phyloP scores from a whole-genome alignment of 2,113 vertebrate genomes.

The Macquaria australasica region DNA sequence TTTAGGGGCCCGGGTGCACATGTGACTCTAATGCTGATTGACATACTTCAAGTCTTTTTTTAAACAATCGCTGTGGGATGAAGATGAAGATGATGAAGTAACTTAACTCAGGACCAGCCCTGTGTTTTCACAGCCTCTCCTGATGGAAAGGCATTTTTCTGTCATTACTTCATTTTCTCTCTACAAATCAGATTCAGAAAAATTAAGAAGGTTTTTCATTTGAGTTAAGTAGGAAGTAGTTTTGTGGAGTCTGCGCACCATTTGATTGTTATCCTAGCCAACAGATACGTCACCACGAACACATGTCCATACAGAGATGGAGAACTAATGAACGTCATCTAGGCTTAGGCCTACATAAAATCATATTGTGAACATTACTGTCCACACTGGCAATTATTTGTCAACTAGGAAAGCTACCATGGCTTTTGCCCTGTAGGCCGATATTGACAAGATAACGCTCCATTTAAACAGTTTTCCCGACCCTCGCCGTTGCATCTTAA shows the following conservation, averaged over 20 bases:
- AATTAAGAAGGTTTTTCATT: not conserved
- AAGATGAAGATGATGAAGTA: not conserved
- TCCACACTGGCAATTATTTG: no score
- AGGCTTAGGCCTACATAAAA: no score
- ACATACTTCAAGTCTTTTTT: not conserved
- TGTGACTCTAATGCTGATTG: not conserved
- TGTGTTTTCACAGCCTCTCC: not conserved
- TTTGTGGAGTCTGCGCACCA: not conserved
- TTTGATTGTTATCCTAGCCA: no score
- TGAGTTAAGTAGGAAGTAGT: not conserved
- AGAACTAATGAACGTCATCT: no score
- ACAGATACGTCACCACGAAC: no score
- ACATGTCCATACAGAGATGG: no score
- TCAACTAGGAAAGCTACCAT: no score
- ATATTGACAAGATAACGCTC: no score
- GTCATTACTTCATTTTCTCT: not conserved
- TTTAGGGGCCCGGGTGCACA: not conserved
- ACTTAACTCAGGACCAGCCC: not conserved
- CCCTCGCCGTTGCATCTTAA: no score
- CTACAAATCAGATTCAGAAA: not conserved
- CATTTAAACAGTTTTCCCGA: no score
- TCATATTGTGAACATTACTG: no score
- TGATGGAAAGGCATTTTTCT: not conserved
- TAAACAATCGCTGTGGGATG: not conserved
- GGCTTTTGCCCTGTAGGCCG: no score